Base-by-base conservation (phyloP, 53 echinoderm and acorn worm species). In the Astropecten irregularis region DNA sequence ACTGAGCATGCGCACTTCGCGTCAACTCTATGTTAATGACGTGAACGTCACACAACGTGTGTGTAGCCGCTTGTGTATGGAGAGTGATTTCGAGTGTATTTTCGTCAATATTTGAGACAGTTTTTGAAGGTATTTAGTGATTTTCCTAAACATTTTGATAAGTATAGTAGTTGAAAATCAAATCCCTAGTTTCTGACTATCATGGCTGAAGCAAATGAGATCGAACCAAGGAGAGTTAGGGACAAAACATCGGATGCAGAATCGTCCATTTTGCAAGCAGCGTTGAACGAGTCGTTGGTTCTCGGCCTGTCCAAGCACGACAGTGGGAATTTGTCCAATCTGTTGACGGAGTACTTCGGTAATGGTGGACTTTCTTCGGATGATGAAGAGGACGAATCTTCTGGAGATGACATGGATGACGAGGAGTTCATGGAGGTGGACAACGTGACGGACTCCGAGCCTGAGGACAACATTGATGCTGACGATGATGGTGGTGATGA, bases 301-400 rank as follows among this genome's bases (percentile, higher is more conserved):
- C 51, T 71, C 21, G 32, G 71, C 30, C 49, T 71, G 51, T 50
- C 71, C 29, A 26, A 71, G 19, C 48, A 48, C 2, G 71, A 71
- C 19, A 71, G 10, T n/a, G 51, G 13, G 5, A 71, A 71, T 21
- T 50, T 71, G 49, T 48, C 71, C 11, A 31, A 48, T 31, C 48
- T 71, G 21, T n/a, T 71, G 49, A 71, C 71, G 25, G 71, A 71
- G 25, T 71, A 48, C 49, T 71, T 71, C 5, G 49, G 28, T 10
- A 27, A 71, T 48, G 49, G 51, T 20, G 32, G 25, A 23, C 16
- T 48, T 2, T 71, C 71, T 22, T 47, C 48, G 13, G 71, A 71
- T 71, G 51, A 50, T 71, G 50, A 71, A 26, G 32, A 28, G 5
- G 63, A 8, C 63, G 32, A 26, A 28, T 26, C 42, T 23, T 69